Evolutionary conservation across 1,140 invertebrate genomes (phyloP), one percentile per base, ranked within the genome.

Genomic region (Eufriesea mexicana): DNA sequence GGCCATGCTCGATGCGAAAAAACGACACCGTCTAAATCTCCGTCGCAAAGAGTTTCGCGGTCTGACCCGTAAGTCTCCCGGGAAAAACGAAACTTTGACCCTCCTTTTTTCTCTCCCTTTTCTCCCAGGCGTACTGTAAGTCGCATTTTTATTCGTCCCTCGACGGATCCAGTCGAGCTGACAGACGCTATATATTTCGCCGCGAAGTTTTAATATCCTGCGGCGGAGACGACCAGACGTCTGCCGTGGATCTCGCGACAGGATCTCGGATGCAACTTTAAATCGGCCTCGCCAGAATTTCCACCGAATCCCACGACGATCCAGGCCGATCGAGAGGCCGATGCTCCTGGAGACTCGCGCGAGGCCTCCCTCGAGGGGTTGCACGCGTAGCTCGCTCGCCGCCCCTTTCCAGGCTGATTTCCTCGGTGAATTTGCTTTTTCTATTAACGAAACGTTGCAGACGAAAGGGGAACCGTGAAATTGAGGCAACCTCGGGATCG

Each of bases 171-270:
- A 77, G 59, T 68, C 67, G 67, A 49, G 45, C 23, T 61, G 35
- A 49, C 55, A 74, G 49, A 35, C 49, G 28, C 35, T 62, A 59
- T 67, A 70, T 74, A 71, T 82, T 68, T 67, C n/a, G n/a, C 28
- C 45, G 49, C 59, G 59, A 87, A 87, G 74, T 83, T 87, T 86
- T 87, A 87, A 87, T 86, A 87, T 83, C 83, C 62, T 74, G 64
- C 72, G 68, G 55, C 68, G 61, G 59, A 66, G 73, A 68, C 45
- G 67, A n/a, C 10, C 35, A 73, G 73, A 72, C 42, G 70, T 61
- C 70, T 73, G 35, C 66, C 66, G 35, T 64, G 83, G 77, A 86
- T 59, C 76, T 77, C 67, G 78, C 78, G 59, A 72, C 54, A 67
- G 47, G 45, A 51, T 28, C 47, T 47, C 18, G 67, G 51, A 51